These are phyloP conservation scores for Callaeas wilsoni DNA, from an alignment of 2,113 vertebrate species.

Conservation along the genomic window DNA sequence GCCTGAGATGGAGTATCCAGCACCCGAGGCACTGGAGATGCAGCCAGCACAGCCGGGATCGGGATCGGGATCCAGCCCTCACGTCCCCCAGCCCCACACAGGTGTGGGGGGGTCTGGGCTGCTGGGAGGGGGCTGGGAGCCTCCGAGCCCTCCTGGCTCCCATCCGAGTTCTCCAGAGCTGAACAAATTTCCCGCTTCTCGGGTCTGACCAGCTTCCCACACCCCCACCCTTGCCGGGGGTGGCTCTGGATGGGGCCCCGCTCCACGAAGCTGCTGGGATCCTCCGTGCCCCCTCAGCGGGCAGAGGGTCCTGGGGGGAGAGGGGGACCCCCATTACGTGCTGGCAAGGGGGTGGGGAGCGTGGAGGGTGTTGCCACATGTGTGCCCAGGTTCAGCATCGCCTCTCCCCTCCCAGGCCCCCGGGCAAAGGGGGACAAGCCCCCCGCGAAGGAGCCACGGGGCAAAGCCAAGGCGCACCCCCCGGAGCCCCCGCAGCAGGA, in stretches of 20 bases:
- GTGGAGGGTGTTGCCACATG: rapidly evolving
- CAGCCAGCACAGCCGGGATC: constrained; percentile 73
- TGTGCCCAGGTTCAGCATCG: rapidly evolving
- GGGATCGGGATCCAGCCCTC: constrained; percentile 70
- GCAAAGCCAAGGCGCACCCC: constrained; percentile 70
- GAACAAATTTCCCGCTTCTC: background rate
- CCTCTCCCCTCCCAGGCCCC: constrained; percentile 61
- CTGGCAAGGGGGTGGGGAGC: background rate
- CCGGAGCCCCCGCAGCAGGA: constrained; percentile 72
- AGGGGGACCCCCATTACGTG: rapidly evolving
- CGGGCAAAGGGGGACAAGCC: constrained; percentile 74
- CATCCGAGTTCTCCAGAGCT: background rate
- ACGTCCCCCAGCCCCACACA: constrained; percentile 76
- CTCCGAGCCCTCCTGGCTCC: background rate
- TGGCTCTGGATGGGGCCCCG: rapidly evolving
- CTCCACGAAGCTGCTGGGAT: background rate
- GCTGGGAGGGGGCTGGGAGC: background rate
- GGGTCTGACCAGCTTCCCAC: background rate
- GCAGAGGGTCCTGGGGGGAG: background rate
- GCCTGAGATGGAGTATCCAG: constrained; percentile 83
- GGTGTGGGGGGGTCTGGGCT: constrained; percentile 67
- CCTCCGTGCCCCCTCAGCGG: rapidly evolving
- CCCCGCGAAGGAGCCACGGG: constrained; percentile 63
- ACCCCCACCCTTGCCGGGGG: rapidly evolving
- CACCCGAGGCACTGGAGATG: constrained; percentile 73